These are phyloP conservation scores for Aporophyla nigra DNA, from an alignment of 2,888 invertebrate species.

Conservation along the genomic window DNA sequence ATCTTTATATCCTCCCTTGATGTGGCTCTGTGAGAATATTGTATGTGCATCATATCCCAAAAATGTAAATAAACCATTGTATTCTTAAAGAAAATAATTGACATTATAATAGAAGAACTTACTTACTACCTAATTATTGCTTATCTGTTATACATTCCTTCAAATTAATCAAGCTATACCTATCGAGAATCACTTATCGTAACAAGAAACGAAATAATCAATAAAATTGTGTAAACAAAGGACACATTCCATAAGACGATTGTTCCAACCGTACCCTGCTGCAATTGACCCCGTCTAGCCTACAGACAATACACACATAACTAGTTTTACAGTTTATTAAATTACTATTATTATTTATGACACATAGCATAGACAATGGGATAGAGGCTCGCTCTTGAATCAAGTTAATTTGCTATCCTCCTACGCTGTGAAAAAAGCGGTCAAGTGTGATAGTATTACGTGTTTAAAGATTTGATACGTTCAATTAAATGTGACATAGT, in stretches of 20 bases:
- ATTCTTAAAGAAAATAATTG: neutral
- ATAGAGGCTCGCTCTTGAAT: constrained; percentile 29
- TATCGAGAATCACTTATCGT: neutral
- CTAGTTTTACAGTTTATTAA: constrained; percentile 41
- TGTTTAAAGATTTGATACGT: constrained; percentile 50
- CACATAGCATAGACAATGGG: constrained; percentile 57
- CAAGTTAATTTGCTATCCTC: constrained; percentile 40
- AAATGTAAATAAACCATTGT: neutral
- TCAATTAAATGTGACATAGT: constrained; percentile 50
- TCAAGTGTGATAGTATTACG: constrained; percentile 29
- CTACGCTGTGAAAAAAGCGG: constrained; percentile 55
- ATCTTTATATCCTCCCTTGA: neutral
- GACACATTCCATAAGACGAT: constrained; percentile 7
- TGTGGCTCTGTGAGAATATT: neutral
- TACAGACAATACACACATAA: constrained; percentile 25
- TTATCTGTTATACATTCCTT: neutral
- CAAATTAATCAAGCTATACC: neutral
- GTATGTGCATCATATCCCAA: neutral
- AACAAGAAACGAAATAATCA: neutral
- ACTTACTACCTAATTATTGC: no score
- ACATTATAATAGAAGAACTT: neutral
- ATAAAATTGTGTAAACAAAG: neutral
- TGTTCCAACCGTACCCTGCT: constrained; percentile 9
- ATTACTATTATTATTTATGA: constrained; percentile 53
- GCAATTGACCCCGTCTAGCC: constrained; percentile 19